phyloP scores from a whole-genome alignment of 1,140 invertebrate genomes.

The Drosophila mauritiana region DNA sequence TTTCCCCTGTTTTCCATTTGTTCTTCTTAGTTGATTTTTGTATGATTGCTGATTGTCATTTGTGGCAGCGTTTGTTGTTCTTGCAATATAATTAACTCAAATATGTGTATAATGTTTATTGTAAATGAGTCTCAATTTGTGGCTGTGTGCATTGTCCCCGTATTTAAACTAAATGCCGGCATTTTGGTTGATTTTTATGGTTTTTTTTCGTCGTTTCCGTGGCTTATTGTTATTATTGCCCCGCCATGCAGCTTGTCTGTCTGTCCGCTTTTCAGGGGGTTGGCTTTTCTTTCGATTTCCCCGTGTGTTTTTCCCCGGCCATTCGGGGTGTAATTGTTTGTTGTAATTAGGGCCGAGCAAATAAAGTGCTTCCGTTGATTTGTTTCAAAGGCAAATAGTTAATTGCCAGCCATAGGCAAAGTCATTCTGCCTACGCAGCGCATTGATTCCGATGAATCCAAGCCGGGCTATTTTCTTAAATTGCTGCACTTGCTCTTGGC shows the following conservation, averaged over 20 bases:
- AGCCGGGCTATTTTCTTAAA: conserved; percentile 11
- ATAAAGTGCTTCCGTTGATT: conserved; percentile 82
- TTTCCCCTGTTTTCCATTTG: conserved; percentile 20
- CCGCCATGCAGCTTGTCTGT: conserved; percentile 38
- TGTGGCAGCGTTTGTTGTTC: conserved; percentile 28
- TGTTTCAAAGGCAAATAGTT: conserved; percentile 81
- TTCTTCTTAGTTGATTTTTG: conserved; percentile 36
- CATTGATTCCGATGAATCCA: conserved; percentile 46
- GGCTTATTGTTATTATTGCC: conserved; percentile 48
- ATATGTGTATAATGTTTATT: conserved; percentile 79
- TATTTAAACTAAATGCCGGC: conserved; percentile 71
- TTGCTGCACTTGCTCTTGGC: conserved; percentile 44
- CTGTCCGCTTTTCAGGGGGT: conserved; percentile 31
- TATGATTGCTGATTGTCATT: conserved; percentile 51
- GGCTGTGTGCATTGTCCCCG: conserved; percentile 43
- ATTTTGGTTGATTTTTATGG: conserved; percentile 40
- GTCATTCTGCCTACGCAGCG: conserved; percentile 52
- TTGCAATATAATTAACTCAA: conserved; percentile 78
- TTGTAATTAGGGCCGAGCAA: conserved; percentile 81
- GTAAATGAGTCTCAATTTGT: conserved; percentile 61
- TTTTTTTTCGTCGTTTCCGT: conserved; percentile 38
- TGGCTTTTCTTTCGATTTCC: conserved; percentile 42
- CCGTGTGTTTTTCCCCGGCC: conserved; percentile 16
- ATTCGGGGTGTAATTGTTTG: conserved; percentile 69
- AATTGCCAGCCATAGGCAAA: conserved; percentile 71